phyloP scores from a whole-genome alignment of 2,797 vertebrate genomes.

The Scomberomorus guttatus region DNA sequence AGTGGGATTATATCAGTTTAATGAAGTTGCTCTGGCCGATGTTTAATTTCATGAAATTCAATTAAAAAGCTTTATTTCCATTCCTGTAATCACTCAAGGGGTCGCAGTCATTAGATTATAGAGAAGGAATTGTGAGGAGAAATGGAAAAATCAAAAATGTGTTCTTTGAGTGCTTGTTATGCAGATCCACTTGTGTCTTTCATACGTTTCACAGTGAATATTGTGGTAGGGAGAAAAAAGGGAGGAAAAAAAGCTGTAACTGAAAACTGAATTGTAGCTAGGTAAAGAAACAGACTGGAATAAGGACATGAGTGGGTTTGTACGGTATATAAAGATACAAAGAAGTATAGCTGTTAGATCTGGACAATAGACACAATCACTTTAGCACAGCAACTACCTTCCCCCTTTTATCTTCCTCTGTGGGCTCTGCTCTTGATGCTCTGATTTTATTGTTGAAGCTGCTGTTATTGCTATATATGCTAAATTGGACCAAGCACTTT shows the following conservation, averaged over 20 bases:
- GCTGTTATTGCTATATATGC: constrained; percentile 36
- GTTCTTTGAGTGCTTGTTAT: constrained; percentile 22
- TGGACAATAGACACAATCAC: constrained; percentile 30
- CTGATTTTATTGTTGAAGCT: constrained; percentile 41
- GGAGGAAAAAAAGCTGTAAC: constrained; percentile 14
- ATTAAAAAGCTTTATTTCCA: constrained; percentile 76
- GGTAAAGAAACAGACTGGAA: constrained; percentile 15
- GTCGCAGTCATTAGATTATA: constrained; percentile 57
- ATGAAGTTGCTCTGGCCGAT: constrained; percentile 74
- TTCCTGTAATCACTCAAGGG: constrained; percentile 70
- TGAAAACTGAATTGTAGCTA: constrained; percentile 17
- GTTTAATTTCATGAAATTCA: constrained; percentile 81
- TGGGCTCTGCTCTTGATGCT: constrained; percentile 30
- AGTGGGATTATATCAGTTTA: constrained; percentile 79
- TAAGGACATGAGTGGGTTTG: constrained; percentile 9
- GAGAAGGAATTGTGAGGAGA: constrained; percentile 37
- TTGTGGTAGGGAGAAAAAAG: background rate
- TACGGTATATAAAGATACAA: constrained; percentile 6
- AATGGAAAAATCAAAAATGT: constrained; percentile 37
- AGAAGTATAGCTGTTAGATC: constrained; percentile 12
- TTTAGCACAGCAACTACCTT: constrained; percentile 25
- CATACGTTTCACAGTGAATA: constrained; percentile 20
- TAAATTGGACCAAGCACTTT: constrained; percentile 52
- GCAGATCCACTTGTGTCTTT: constrained; percentile 1
- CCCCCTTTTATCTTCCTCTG: constrained; percentile 36